Conservation (phyloP, 2,797 vertebrate genomes). For the Sebastiscus albofasciatus region DNA sequence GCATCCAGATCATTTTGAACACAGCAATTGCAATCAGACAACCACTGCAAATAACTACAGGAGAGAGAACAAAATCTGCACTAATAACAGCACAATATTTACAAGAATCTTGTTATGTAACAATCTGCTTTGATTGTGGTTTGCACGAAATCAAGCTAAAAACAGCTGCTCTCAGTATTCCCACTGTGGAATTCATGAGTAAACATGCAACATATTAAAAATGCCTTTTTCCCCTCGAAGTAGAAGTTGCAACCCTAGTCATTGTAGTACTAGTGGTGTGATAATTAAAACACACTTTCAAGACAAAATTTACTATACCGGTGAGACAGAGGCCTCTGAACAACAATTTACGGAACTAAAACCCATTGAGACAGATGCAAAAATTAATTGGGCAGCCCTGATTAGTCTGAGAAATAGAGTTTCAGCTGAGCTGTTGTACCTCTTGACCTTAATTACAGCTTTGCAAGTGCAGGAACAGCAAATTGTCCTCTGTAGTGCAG, state of each 20-base stretch:
- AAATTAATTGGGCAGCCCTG: background rate
- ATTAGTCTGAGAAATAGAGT: background rate
- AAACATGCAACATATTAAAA: background rate
- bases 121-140: background rate
- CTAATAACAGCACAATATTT: background rate
- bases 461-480: background rate
- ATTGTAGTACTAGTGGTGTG: background rate
- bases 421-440: constrained; percentile 6
- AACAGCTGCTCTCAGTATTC: background rate
- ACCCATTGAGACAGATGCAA: background rate
- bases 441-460: constrained; percentile 44
- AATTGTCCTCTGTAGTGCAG: constrained; percentile 14
- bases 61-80: background rate
- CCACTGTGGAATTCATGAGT: background rate
- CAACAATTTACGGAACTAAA: background rate
- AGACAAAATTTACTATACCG: background rate
- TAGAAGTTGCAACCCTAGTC: background rate
- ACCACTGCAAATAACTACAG: background rate
- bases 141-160: background rate
- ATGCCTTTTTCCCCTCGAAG: background rate
- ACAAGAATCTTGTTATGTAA: background rate
- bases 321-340: background rate
- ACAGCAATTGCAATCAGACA: background rate
- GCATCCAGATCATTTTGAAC: background rate
- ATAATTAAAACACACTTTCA: background rate